Evolutionary conservation across 2,888 invertebrate species (phyloP), one percentile per base, ranked within the genome.

Genomic region (Cephus pulcher): DNA sequence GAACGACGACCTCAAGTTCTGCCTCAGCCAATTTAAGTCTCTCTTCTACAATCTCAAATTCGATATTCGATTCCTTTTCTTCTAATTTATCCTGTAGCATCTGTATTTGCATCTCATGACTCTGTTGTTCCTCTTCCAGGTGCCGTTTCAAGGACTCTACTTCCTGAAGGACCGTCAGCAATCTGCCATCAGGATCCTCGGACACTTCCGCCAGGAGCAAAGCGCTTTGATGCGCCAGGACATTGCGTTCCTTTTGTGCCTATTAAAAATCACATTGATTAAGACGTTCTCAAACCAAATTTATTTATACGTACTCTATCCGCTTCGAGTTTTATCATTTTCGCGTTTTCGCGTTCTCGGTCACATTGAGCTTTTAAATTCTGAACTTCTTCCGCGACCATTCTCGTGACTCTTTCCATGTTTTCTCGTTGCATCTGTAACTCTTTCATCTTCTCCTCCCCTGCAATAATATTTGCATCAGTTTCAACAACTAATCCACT

Each of bases 41-140:
- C 89, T 96, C 95, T 84, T 95, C 95, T 87, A 95, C 93, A 0
- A 95, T 90, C 34, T 95, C 94, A 23, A 95, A 93, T 87, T 95
- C 95, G 0, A 94, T 94, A 84, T 95, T 95, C 81, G 94, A 93
- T 83, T 95, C 94, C 82, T 94, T 93, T 82, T 95, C 95, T 75
- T 95, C 94, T 75, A 95, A 84, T 89, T 95, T 94, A 71, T 94
- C 94, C 92, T 95, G 95, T 73, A 95, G 86, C 15, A 93, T 92
- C 78, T 93, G 93, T 1, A 95, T 85, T 87, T 95, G 94, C 70
- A 93, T 93, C 11, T 92, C 90, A 84, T 95, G 94, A 35, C 93
- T 87, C 74, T 92, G 92, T 40, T 93, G 92, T 90, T 95, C 95
- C 74, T 94, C 94, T 85, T 95, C 95, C 12, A 95, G 88, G 0